Base-by-base conservation (phyloP, 2,113 vertebrate genomes). In the Puffinus mauretanicus region DNA sequence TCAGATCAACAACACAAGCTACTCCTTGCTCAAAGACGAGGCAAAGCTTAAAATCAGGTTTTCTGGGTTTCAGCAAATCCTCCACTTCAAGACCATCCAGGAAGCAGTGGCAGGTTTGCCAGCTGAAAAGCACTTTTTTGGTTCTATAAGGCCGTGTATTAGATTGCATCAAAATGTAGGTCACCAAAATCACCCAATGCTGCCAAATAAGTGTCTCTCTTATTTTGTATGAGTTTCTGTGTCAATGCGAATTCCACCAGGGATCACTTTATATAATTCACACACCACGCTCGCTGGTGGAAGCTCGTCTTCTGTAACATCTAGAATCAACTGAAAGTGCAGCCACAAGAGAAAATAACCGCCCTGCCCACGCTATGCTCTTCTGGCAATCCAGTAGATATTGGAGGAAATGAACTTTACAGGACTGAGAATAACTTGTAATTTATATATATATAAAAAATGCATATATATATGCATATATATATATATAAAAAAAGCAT, bases 261-360 rank as follows among this genome's bases (percentile, higher is more conserved):
- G 34, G 34, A 18, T 24, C 8, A 15, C 49, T 40, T 14, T 4
- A 13, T 1, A 1, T 14, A 30, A 19, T 25, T 24, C 57, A 11
- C 47, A 4, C 38, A 2, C 12, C 25, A 2, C 4, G 6, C 42
- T 16, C 21, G 8, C 5, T 3, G n/a, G 34, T 13, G 42, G 64
- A 19, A 32, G 7, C 52, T 58, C 27, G 1, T 15, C 52, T 27
- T 10, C 52, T 15, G 40, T 9, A 22, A 16, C 19, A 25, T 1
- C 54, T 8, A 9, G 12, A 47, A 32, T 9, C 21, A 22, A 13
- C 38, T 8, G 10, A 4, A 6, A 60, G 26, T 1, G 11, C 15
- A 17, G 58, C n/a, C 44, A 6, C 19, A 4, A 5, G 5, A 22
- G 52, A 18, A 8, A 7, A 2, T 5, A 21, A 6, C 34, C 12